A percentile compares a stretch with the other conserved stretches of the same genome.
Evolutionary conservation across 2,797 vertebrate species (phyloP).

Genomic region (Myotis findleyi): DNA sequence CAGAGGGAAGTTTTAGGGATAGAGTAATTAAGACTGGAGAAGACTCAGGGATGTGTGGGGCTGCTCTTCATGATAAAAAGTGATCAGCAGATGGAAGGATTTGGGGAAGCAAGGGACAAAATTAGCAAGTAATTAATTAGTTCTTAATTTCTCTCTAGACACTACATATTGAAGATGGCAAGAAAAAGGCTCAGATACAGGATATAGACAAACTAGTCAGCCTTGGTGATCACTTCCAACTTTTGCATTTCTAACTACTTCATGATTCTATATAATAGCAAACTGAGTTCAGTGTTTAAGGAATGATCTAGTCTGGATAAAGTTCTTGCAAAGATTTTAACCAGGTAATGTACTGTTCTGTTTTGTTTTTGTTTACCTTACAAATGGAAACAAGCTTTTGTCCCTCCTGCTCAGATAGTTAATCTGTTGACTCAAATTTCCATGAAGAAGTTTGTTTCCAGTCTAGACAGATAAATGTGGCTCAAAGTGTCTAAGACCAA

Average conservation of each 20-base stretch:
- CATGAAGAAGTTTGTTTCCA: not conserved
- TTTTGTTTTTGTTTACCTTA: constrained; percentile 20
- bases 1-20: not conserved
- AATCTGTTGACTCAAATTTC: constrained; percentile 43
- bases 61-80: not conserved
- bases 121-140: not conserved
- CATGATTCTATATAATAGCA: not conserved
- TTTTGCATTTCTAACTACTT: not conserved
- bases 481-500: not conserved
- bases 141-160: not conserved
- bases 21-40: not conserved
- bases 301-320: not conserved
- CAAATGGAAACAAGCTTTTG: not conserved
- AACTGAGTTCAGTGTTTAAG: not conserved
- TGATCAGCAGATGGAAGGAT: not conserved
- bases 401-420: not conserved
- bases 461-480: not conserved
- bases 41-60: not conserved
- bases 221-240: not conserved
- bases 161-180: not conserved
- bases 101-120: not conserved
- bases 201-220: not conserved
- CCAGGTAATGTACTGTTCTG: not conserved
- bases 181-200: not conserved
- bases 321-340: constrained; percentile 32